These are phyloP conservation scores for Amphilophus citrinellus DNA, from an alignment of 2,113 vertebrate genomes.

Conservation along the genomic window DNA sequence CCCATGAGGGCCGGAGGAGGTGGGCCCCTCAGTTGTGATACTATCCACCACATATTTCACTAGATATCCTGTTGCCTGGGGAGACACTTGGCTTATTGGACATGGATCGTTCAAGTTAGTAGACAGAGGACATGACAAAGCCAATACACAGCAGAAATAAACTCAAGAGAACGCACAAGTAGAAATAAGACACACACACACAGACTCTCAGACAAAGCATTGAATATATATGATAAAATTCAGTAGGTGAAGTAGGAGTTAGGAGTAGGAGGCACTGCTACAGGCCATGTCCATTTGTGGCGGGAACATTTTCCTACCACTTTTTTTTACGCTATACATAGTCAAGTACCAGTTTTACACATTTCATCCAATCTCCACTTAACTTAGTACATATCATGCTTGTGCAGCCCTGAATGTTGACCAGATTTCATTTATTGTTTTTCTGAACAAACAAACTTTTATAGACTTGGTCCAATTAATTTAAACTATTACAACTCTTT, in stretches of 20 bases:
- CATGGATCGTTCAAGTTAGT: slow-evolving; percentile 87
- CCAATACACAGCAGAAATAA: neutral
- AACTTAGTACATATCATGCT: neutral
- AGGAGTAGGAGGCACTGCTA: neutral
- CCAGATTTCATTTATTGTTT: neutral
- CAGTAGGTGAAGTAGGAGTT: neutral
- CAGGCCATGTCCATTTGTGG: neutral
- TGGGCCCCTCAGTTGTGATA: slow-evolving; percentile 84
- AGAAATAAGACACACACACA: neutral
- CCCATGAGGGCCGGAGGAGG: slow-evolving; percentile 80
- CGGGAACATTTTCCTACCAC: too few relatives aligned
- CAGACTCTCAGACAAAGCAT: neutral
- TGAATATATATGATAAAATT: too few relatives aligned
- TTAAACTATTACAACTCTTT: neutral
- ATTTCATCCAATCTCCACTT: neutral
- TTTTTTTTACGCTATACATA: too few relatives aligned
- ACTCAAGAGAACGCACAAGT: neutral
- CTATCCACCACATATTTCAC: slow-evolving; percentile 84
- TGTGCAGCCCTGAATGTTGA: neutral
- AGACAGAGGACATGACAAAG: slow-evolving; percentile 47
- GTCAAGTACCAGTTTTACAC: neutral
- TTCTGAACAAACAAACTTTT: neutral
- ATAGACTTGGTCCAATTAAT: neutral
- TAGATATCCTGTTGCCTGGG: slow-evolving; percentile 87
- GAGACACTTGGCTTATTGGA: slow-evolving; percentile 90